Conservation (phyloP, 2,888 invertebrate species). For the Syrista parreyssii region DNA sequence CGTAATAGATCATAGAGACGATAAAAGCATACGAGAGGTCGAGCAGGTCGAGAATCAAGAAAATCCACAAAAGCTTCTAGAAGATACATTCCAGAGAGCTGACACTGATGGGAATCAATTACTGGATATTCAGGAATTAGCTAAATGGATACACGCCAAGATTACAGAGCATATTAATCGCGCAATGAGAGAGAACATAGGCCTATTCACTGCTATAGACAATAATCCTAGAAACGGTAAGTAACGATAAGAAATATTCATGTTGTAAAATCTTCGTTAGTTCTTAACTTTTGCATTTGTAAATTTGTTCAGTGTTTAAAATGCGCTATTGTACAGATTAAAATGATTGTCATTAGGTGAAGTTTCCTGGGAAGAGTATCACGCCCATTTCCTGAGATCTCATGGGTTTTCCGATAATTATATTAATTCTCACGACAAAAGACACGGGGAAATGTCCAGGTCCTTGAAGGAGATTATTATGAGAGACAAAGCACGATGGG, state of each 20-base stretch:
- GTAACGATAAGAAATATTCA: constrained; percentile 31
- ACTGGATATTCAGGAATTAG: constrained; percentile 73
- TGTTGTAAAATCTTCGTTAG: background rate
- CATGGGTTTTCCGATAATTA: constrained; percentile 76
- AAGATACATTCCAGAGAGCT: constrained; percentile 68
- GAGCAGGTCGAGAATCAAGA: constrained; percentile 35
- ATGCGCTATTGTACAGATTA: background rate
- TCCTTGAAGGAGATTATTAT: constrained; percentile 79
- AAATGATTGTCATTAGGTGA: constrained; percentile 64
- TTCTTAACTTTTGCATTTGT: background rate
- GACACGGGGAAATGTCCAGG: constrained; percentile 74
- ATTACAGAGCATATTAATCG: constrained; percentile 77
- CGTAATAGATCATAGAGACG: constrained; percentile 25
- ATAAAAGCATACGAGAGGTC: constrained; percentile 32
- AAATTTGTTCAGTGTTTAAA: background rate
- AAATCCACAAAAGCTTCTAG: constrained; percentile 43
- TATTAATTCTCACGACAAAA: constrained; percentile 74
- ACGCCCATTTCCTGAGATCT: constrained; percentile 77
- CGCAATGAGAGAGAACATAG: constrained; percentile 76
- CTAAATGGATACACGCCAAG: constrained; percentile 75
- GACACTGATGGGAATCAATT: constrained; percentile 71
- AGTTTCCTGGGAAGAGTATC: constrained; percentile 85
- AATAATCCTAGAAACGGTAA: constrained; percentile 74
- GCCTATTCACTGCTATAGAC: constrained; percentile 75
- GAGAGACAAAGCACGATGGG: constrained; percentile 82